Evolutionary conservation across 2,888 invertebrate species (phyloP).

Genomic region (Leptogaster cylindrica): DNA sequence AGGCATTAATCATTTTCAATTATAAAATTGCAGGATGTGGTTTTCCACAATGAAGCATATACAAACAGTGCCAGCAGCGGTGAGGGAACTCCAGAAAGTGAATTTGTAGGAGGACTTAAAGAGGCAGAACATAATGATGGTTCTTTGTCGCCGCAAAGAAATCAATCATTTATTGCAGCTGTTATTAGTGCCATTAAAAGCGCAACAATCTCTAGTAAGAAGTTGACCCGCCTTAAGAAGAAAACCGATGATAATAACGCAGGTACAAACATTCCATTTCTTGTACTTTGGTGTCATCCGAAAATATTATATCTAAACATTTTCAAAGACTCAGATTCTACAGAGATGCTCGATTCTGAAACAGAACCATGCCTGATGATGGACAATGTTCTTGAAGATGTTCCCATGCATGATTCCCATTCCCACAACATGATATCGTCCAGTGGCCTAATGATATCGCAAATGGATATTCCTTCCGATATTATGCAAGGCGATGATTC

Average conservation of each 20-base stretch:
- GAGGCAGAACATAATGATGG: constrained; percentile 54
- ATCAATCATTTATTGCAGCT: constrained; percentile 73
- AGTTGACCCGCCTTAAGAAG: constrained; percentile 40
- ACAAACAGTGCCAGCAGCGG: constrained; percentile 75
- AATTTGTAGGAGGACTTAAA: constrained; percentile 48
- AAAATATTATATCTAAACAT: neutral
- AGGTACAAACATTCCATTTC: constrained; percentile 52
- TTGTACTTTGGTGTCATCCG: neutral
- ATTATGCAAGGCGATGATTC: constrained; percentile 67
- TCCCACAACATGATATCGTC: constrained; percentile 73
- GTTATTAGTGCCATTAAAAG: constrained; percentile 75
- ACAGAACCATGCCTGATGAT: constrained; percentile 83
- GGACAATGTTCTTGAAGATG: constrained; percentile 76
- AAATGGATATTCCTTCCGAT: constrained; percentile 62
- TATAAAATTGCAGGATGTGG: constrained; percentile 67
- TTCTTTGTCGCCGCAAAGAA: constrained; percentile 68
- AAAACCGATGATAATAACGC: constrained; percentile 54
- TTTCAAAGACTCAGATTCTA: constrained; percentile 72
- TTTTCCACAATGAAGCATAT: constrained; percentile 80
- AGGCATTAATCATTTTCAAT: neutral
- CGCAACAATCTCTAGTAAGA: constrained; percentile 61
- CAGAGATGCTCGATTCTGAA: constrained; percentile 81
- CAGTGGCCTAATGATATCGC: constrained; percentile 64
- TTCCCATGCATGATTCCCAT: constrained; percentile 69
- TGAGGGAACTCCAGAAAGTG: constrained; percentile 67